phyloP scores from a whole-genome alignment of 2,888 invertebrate species.

The Ellobium chinense region DNA sequence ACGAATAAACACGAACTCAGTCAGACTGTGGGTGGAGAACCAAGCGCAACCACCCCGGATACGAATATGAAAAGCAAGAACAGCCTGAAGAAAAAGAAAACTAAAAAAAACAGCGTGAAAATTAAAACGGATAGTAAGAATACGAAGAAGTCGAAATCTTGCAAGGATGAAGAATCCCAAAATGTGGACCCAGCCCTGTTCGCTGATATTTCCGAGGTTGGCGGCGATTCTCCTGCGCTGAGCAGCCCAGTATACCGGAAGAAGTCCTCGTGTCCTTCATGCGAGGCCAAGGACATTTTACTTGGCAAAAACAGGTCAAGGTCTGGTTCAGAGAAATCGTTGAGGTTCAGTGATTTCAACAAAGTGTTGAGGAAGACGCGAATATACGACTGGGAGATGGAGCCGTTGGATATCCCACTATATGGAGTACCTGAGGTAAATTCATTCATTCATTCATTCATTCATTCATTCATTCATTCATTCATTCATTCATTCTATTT shows the following conservation, averaged over 20 bases:
- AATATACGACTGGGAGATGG: slow-evolving; percentile 55
- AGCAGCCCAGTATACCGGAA: slow-evolving; percentile 13
- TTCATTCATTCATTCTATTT: no score
- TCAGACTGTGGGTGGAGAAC: neutral
- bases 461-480: no score
- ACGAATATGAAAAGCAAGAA: neutral
- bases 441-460: no score
- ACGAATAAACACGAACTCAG: neutral
- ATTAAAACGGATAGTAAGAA: neutral
- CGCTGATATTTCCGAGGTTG: neutral
- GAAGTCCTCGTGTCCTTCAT: slow-evolving; percentile 38
- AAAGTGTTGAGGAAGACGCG: slow-evolving; percentile 58
- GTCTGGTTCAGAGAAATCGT: slow-evolving; percentile 41
- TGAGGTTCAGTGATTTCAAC: slow-evolving; percentile 60
- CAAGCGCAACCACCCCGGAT: neutral
- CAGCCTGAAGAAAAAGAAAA: neutral
- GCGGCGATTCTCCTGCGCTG: neutral
- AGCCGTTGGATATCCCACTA: slow-evolving; percentile 60
- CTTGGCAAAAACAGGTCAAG: slow-evolving; percentile 33
- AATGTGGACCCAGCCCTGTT: neutral
- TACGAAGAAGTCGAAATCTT: neutral
- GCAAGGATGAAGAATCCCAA: neutral
- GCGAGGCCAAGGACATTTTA: slow-evolving; percentile 33
- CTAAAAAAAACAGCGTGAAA: slow-evolving; percentile 5
- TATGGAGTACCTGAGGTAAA: slow-evolving; percentile 20